phyloP scores from a whole-genome alignment of 2,113 vertebrate species.

The Bubo blakistoni region DNA sequence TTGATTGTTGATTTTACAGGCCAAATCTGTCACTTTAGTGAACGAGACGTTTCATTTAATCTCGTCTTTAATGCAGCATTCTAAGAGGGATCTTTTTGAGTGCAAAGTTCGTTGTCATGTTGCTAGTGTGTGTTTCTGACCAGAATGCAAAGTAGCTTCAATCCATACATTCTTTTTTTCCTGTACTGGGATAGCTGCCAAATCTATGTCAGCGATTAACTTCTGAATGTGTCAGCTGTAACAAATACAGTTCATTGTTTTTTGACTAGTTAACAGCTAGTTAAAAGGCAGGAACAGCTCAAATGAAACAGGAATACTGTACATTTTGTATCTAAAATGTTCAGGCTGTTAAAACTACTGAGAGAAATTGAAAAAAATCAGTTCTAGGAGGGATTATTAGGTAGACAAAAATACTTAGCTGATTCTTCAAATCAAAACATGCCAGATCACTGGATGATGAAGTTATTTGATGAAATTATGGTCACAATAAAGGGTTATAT shows the following conservation, averaged over 20 bases:
- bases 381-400: not conserved
- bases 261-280: conserved; percentile 39
- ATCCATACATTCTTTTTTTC: conserved; percentile 79
- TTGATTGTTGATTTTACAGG: not conserved
- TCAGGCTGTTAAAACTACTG: not conserved
- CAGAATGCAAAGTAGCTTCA: conserved; percentile 74
- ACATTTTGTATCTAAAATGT: not conserved
- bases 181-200: conserved; percentile 65
- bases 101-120: conserved; percentile 73
- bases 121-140: conserved; percentile 69
- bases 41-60: conserved; percentile 49
- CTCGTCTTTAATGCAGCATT: not conserved
- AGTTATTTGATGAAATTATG: not conserved
- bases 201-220: conserved; percentile 67
- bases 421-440: not conserved
- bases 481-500: not conserved
- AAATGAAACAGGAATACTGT: not conserved
- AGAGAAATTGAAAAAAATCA: too few species aligned
- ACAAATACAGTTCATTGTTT: conserved; percentile 57
- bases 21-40: not conserved
- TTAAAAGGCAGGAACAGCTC: conserved; percentile 29
- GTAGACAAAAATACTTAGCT: not conserved
- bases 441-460: not conserved
- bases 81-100: conserved; percentile 66
- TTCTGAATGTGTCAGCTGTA: conserved; percentile 70